Conservation (phyloP, 92 coral and sea anemone species). For the Plumapathes pennacea region DNA sequence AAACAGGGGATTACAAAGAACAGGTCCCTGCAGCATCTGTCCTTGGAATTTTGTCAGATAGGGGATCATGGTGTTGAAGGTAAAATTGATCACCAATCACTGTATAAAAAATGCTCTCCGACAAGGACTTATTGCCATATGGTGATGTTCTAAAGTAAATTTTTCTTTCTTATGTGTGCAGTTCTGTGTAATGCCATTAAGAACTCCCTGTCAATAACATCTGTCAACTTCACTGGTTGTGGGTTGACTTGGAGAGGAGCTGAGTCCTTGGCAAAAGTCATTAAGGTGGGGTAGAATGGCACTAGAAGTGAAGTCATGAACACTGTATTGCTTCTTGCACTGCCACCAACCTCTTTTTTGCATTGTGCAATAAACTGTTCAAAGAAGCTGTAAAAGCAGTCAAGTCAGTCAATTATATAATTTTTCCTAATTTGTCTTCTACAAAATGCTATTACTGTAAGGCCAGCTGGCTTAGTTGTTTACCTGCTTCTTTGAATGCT, state of each 20-base stretch:
- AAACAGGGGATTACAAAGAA: conserved; percentile 80
- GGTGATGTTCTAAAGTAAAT: not conserved
- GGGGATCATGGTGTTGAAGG: conserved; percentile 95
- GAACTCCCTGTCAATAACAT: conserved; percentile 66
- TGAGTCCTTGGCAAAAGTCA: conserved; percentile 82
- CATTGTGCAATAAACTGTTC: no score
- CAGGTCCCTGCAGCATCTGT: conserved; percentile 75
- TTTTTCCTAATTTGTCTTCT: no score
- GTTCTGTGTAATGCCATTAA: conserved; percentile 84
- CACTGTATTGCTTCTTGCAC: no score
- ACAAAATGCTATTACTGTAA: no score
- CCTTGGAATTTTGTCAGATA: conserved; percentile 93
- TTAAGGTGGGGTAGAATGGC: conserved; percentile 84
- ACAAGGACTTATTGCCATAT: not conserved
- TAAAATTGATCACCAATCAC: conserved; percentile 10
- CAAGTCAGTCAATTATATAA: no score
- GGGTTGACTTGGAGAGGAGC: conserved; percentile 96
- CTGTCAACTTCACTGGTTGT: conserved; percentile 92
- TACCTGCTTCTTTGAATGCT: not conserved
- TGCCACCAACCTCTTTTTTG: no score
- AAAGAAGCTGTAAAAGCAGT: no score
- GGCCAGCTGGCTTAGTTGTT: not conserved
- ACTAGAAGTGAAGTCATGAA: no score
- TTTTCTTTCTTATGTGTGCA: not conserved
- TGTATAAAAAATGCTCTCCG: no score